Conservation (phyloP, 1,140 invertebrate genomes). For the Oncopodura yosiiana region DNA sequence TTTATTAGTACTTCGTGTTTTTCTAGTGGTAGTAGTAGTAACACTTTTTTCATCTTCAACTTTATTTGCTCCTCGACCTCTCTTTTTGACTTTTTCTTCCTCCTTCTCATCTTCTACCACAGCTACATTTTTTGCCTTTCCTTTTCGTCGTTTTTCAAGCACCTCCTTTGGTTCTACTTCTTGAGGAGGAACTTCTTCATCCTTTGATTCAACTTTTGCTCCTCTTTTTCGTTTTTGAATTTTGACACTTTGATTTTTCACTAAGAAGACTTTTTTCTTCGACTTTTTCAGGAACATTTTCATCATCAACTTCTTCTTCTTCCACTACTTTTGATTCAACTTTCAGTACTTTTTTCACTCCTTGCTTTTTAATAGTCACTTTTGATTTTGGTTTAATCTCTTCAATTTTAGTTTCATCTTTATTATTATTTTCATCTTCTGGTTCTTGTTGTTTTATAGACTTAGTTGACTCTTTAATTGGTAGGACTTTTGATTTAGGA, state of each 20-base stretch:
- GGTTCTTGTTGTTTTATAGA: too few species aligned
- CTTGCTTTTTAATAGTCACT: neutral
- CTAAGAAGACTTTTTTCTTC: neutral
- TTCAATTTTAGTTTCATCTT: neutral
- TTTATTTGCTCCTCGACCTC: too few species aligned
- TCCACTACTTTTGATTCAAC: neutral
- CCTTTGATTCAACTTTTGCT: neutral
- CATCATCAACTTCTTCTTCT: neutral
- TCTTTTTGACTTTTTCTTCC: too few species aligned
- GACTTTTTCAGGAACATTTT: neutral
- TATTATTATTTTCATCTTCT: too few species aligned
- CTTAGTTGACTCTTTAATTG: too few species aligned
- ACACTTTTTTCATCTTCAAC: too few species aligned
- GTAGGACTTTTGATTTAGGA: too few species aligned
- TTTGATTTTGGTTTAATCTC: neutral
- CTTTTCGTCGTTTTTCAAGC: too few species aligned
- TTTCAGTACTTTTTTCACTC: neutral
- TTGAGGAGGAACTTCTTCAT: neutral
- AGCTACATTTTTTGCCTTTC: too few species aligned
- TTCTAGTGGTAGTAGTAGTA: too few species aligned
- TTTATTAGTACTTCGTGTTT: too few species aligned
- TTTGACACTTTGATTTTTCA: neutral
- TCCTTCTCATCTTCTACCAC: too few species aligned
- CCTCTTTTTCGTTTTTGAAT: neutral
- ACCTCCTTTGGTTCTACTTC: neutral